Evolutionary conservation across 2,113 vertebrate species (phyloP).

Genomic region (Silurus meridionalis): DNA sequence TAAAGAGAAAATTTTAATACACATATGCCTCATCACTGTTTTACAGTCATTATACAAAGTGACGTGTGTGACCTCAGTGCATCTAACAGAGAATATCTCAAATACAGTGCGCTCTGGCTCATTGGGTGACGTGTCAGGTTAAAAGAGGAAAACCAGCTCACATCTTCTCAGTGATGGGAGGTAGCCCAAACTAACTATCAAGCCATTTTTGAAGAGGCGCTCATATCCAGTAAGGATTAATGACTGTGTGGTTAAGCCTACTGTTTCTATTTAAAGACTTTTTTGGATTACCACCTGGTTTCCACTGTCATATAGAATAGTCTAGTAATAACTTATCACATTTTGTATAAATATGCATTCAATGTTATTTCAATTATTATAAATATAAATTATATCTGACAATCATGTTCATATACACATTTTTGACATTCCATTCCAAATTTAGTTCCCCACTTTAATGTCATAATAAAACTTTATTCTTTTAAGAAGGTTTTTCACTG

Average conservation of each 20-base stretch:
- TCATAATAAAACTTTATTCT: neutral
- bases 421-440: neutral
- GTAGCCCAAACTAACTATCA: neutral
- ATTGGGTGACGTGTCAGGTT: slow-evolving; percentile 15
- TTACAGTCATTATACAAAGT: neutral
- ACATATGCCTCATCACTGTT: neutral
- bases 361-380: neutral
- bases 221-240: slow-evolving; percentile 1
- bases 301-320: slow-evolving; percentile 11
- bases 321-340: neutral
- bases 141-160: slow-evolving; percentile 65
- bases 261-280: slow-evolving; percentile 31
- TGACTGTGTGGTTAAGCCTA: neutral
- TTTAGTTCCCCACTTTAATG: neutral
- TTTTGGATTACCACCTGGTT: slow-evolving; percentile 12
- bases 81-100: neutral
- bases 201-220: slow-evolving; percentile 11
- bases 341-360: neutral
- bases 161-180: slow-evolving; percentile 47
- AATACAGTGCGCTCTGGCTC: neutral
- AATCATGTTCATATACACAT: neutral
- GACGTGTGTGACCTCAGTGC: neutral
- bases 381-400: neutral
- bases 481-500: neutral
- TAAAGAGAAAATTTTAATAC: neutral